phyloP scores from a whole-genome alignment of 64 coral and sea anemone genomes.

The Hydrozoanthus tunicans region DNA sequence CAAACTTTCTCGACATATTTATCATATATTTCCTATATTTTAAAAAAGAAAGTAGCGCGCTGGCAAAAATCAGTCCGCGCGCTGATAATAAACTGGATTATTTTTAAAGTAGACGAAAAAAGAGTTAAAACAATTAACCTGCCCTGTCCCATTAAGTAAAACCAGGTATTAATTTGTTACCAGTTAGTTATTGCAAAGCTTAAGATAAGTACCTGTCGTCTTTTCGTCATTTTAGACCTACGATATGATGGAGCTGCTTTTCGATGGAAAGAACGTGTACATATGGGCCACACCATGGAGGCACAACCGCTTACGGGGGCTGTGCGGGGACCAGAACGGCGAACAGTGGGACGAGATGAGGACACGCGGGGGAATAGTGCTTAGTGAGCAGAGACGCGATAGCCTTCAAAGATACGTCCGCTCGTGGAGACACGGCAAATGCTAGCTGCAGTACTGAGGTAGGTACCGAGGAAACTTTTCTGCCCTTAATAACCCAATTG shows the following conservation, averaged over 20 bases:
- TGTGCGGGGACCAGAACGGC: slow-evolving; percentile 35
- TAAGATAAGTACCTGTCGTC: too few relatives aligned
- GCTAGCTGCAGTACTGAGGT: neutral
- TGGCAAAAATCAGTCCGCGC: too few relatives aligned
- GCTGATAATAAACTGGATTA: too few relatives aligned
- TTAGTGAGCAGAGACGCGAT: neutral
- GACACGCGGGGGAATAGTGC: neutral
- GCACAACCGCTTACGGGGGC: neutral
- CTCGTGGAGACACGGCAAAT: slow-evolving; percentile 19
- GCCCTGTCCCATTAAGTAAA: too few relatives aligned
- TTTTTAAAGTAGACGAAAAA: too few relatives aligned
- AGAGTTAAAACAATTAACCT: too few relatives aligned
- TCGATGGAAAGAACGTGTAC: neutral
- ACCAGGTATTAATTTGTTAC: too few relatives aligned
- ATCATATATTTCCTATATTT: too few relatives aligned
- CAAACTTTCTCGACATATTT: too few relatives aligned
- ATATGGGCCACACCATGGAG: slow-evolving; percentile 23
- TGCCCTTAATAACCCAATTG: too few relatives aligned
- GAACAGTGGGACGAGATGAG: slow-evolving; percentile 35
- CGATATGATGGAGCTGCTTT: slow-evolving; percentile 21
- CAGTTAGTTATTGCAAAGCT: too few relatives aligned
- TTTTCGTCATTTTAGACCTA: neutral
- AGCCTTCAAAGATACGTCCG: neutral
- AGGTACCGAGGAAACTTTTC: neutral
- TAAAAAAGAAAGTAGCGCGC: too few relatives aligned